Percentiles rank a stretch among this genome's conserved stretches.
These are phyloP conservation scores for Blomia tropicalis DNA, from an alignment of 2,888 invertebrate species.

Conservation along the genomic window DNA sequence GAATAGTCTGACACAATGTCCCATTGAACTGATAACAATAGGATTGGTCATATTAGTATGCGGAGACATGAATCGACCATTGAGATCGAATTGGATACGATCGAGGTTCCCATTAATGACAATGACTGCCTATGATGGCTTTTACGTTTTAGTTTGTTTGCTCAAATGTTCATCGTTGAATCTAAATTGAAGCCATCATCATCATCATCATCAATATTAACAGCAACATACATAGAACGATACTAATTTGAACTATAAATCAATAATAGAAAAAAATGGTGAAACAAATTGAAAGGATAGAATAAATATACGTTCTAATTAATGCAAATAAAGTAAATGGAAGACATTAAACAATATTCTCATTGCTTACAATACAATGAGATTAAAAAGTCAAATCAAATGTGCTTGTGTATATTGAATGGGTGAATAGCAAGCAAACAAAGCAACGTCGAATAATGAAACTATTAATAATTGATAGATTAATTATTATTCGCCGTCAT, in stretches of 20 bases:
- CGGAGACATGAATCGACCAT: conserved; percentile 11
- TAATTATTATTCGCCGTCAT: too few relatives aligned
- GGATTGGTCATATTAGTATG: conserved; percentile 10
- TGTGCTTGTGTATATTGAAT: too few relatives aligned
- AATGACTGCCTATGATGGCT: too few relatives aligned
- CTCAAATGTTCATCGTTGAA: too few relatives aligned
- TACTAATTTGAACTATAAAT: background rate
- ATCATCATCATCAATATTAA: too few relatives aligned
- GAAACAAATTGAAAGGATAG: too few relatives aligned
- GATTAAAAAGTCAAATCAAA: too few relatives aligned
- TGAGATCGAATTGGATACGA: conserved; percentile 10
- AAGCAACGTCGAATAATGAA: background rate
- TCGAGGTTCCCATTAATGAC: background rate
- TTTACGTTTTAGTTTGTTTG: too few relatives aligned
- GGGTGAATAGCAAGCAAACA: conserved; percentile 1
- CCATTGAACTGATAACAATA: too few relatives aligned
- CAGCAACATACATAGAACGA: too few relatives aligned
- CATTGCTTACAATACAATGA: background rate
- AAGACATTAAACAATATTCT: background rate
- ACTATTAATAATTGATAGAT: conserved; percentile 10
- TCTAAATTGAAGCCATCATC: too few relatives aligned
- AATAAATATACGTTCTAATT: background rate
- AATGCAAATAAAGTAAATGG: background rate
- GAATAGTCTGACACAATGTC: background rate
- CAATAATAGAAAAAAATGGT: background rate